These are phyloP conservation scores for Siphonodentalium dalli DNA, from an alignment of 2,888 invertebrate genomes.

Conservation along the genomic window DNA sequence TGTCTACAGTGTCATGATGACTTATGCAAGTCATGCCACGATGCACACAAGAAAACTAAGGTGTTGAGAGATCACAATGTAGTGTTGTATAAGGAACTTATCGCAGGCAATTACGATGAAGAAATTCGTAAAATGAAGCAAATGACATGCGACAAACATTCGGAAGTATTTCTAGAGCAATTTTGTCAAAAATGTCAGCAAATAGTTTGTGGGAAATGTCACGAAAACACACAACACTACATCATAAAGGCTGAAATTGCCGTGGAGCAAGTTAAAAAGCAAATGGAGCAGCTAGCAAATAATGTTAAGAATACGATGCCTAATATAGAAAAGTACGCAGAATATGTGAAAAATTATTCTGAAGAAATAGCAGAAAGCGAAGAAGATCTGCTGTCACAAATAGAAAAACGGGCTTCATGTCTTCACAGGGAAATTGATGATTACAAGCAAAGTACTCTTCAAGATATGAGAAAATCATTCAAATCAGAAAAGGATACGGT, in stretches of 20 bases:
- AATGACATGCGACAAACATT: slow-evolving; percentile 39
- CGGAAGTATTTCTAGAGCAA: slow-evolving; percentile 25
- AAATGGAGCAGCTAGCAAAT: slow-evolving; percentile 39
- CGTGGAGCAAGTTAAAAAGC: slow-evolving; percentile 27
- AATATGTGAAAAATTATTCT: slow-evolving; percentile 42
- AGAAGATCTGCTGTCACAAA: slow-evolving; percentile 23
- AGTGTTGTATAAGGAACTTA: slow-evolving; percentile 44
- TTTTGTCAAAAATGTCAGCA: slow-evolving; percentile 48
- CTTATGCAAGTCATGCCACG: slow-evolving; percentile 50
- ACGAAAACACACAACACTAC: slow-evolving; percentile 35
- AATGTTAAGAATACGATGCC: slow-evolving; percentile 40
- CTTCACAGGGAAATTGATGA: slow-evolving; percentile 49
- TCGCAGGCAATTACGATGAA: slow-evolving; percentile 47
- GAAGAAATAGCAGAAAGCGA: slow-evolving; percentile 32
- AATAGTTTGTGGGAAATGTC: slow-evolving; percentile 48
- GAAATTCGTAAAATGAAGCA: slow-evolving; percentile 46
- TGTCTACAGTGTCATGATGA: slow-evolving; percentile 58
- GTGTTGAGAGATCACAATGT: slow-evolving; percentile 53
- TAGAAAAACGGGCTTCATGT: slow-evolving; percentile 41
- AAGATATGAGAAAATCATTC: slow-evolving; percentile 29
- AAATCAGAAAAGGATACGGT: slow-evolving; percentile 33
- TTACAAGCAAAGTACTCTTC: slow-evolving; percentile 32
- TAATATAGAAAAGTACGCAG: slow-evolving; percentile 37
- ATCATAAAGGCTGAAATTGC: slow-evolving; percentile 38
- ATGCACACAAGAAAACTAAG: slow-evolving; percentile 54